These are phyloP conservation scores for Masticophis lateralis DNA, from an alignment of 2,797 vertebrate genomes.

Conservation along the genomic window DNA sequence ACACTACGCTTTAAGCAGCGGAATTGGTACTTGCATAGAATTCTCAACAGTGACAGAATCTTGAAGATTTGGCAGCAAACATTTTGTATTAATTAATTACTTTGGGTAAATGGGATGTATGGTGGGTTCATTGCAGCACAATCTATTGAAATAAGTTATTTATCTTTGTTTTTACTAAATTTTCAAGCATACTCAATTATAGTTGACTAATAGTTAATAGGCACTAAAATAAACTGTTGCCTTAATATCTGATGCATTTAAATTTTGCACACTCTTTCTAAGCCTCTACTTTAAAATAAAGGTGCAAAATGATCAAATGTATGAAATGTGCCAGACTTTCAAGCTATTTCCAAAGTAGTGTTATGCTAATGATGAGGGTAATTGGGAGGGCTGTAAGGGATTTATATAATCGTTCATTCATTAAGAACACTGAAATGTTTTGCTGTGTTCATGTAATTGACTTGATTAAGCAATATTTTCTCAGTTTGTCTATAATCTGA, in stretches of 20 bases:
- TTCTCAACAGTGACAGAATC: background rate
- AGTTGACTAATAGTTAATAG: slow-evolving; percentile 43
- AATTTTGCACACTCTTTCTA: background rate
- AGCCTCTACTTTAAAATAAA: slow-evolving; percentile 18
- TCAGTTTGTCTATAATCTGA: background rate
- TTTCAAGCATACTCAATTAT: slow-evolving; percentile 46
- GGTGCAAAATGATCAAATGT: background rate
- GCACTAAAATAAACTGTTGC: slow-evolving; percentile 32
- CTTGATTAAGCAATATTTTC: background rate
- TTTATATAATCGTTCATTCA: background rate
- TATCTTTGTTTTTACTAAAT: slow-evolving; percentile 11
- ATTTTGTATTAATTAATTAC: background rate
- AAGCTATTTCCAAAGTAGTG: background rate
- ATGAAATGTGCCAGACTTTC: background rate
- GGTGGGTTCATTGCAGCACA: background rate
- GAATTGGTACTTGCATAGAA: background rate
- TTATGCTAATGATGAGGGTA: background rate
- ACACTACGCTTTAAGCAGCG: background rate
- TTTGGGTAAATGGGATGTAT: background rate
- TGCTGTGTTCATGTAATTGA: background rate
- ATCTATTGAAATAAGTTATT: background rate
- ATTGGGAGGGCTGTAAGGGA: background rate
- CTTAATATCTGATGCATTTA: slow-evolving; percentile 27
- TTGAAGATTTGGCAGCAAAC: background rate
- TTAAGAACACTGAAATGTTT: background rate